phyloP scores from a whole-genome alignment of 2,888 invertebrate genomes.

The Drosophila phalerata region DNA sequence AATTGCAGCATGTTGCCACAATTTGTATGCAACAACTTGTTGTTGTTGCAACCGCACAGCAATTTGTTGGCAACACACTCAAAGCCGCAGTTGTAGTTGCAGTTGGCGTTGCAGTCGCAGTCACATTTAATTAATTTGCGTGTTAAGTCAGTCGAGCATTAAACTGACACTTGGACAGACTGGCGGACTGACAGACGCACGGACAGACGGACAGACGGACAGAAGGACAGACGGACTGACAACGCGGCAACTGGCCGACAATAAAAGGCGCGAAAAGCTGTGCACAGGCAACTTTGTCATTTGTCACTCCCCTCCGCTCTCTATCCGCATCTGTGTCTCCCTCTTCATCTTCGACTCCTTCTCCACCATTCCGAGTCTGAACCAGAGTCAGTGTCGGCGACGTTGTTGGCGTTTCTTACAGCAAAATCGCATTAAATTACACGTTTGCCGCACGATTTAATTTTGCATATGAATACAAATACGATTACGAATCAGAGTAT shows the following conservation, averaged over 20 bases:
- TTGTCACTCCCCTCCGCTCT: neutral
- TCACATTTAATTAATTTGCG: conserved; percentile 69
- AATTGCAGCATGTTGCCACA: conserved; percentile 50
- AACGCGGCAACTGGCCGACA: conserved; percentile 31
- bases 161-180: conserved; percentile 54
- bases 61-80: conserved; percentile 53
- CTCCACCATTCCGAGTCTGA: neutral
- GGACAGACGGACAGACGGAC: conserved; percentile 16
- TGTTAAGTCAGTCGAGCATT: conserved; percentile 64
- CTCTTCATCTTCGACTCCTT: neutral
- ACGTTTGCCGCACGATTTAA: conserved; percentile 59
- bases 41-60: conserved; percentile 47
- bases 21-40: conserved; percentile 66
- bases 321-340: neutral
- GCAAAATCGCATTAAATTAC: conserved; percentile 71
- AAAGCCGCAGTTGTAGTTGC: conserved; percentile 19
- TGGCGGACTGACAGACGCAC: conserved; percentile 32
- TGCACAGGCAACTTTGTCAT: conserved; percentile 53
- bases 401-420: conserved; percentile 60
- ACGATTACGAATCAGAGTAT: conserved; percentile 7
- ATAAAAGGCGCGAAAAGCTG: conserved; percentile 53
- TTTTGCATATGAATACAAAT: conserved; percentile 50
- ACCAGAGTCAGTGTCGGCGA: conserved; percentile 20
- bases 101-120: conserved; percentile 32
- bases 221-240: conserved; percentile 17